Percentiles rank a stretch among this genome's conserved stretches.
Evolutionary conservation across 1,140 invertebrate genomes (phyloP).

Genomic region (Drosophila melanogaster): Release_6_plus_ISO1_MT NC_004354.4:21436501-21437000

Average conservation of each 20-base stretch:
- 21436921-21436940: slow-evolving; percentile 45
- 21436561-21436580: not conserved
- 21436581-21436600: slow-evolving; percentile 31
- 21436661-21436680: slow-evolving; percentile 80
- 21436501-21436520: slow-evolving; percentile 39
- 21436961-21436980: slow-evolving; percentile 29
- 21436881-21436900: slow-evolving; percentile 35
- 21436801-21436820: slow-evolving; percentile 34
- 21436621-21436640: slow-evolving; percentile 31
- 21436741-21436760: slow-evolving; percentile 58
- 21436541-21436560: slow-evolving; percentile 4
- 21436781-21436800: slow-evolving; percentile 22
- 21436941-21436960: slow-evolving; percentile 20
- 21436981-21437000: not conserved
- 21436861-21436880: slow-evolving; percentile 24
- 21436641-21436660: slow-evolving; percentile 50
- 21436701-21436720: slow-evolving; percentile 64
- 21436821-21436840: slow-evolving; percentile 64
- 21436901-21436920: slow-evolving; percentile 11
- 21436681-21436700: slow-evolving; percentile 82
- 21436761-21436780: slow-evolving; percentile 13
- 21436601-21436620: slow-evolving; percentile 50
- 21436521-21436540: slow-evolving; percentile 74
- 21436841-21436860: slow-evolving; percentile 75
- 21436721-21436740: slow-evolving; percentile 27